Evolutionary conservation across 2,113 vertebrate genomes (phyloP), one percentile per base, ranked within the genome.

Genomic region (Nymphicus hollandicus): DNA sequence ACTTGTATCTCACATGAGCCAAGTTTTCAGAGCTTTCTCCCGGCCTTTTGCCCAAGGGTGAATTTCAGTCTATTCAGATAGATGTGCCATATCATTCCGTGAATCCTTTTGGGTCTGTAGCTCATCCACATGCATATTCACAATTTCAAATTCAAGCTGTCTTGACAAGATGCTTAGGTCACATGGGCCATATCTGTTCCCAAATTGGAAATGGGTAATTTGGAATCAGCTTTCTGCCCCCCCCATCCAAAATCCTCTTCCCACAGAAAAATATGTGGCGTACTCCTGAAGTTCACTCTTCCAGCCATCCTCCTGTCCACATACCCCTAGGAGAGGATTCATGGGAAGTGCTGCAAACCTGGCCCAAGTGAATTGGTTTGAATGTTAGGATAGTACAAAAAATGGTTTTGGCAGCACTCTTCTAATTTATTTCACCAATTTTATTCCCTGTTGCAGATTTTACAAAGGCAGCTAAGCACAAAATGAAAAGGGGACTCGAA

Each of bases 151-250:
- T 86, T 91, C 95, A 96, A 95, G 90, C 93, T 97, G 95, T 95
- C 95, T 93, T 96, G 88, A 95, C 88, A 95, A 91, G 91, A 96
- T 95, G 89, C 91, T 96, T 88, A 92, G 95, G 93, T 95, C 96
- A 95, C 81, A 91, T 82, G 90, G 94, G 86, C 93, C 86, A 44
- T 94, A 81, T 93, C 88, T 84, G 64, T 78, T 93, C 95, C 95
- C 88, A 88, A 88, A 86, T 33, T 88, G 93, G 88, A 96, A 95
- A 74, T 33, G 82, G 63, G 46, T 84, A 73, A 78, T 83, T 86
- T 90, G 72, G 79, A 96, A 88, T 81, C 46, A 84, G 52, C 28
- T 90, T 94, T 81, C 68, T 72, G 71, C 60, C n/a, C 20, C 23
- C 44, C 49, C 35, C 37, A 72, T 65, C 41, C 68, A 60, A 86